Conservation (phyloP, 2,797 vertebrate genomes). For the Pseudomugil tenellus region DNA sequence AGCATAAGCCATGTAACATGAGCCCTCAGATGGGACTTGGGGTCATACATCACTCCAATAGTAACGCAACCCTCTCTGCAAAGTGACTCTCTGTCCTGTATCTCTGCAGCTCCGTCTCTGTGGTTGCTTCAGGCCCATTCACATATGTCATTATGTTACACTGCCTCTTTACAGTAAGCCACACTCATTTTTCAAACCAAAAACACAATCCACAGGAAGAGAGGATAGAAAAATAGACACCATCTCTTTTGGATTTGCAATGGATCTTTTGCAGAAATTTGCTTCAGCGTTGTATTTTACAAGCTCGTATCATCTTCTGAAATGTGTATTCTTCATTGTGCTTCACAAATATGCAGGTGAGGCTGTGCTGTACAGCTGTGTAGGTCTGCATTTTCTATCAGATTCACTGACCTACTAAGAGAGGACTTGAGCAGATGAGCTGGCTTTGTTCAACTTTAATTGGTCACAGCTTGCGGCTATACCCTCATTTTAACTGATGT, state of each 20-base stretch:
- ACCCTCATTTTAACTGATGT: slow-evolving; percentile 76
- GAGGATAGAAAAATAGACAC: slow-evolving; percentile 10
- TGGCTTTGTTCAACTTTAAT: slow-evolving; percentile 84
- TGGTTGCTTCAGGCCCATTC: slow-evolving; percentile 59
- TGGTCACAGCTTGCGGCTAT: slow-evolving; percentile 80
- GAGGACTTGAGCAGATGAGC: slow-evolving; percentile 82
- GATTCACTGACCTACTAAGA: slow-evolving; percentile 82
- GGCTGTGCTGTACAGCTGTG: slow-evolving; percentile 51
- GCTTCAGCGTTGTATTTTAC: slow-evolving; percentile 21
- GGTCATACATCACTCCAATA: slow-evolving; percentile 78
- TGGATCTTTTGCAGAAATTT: slow-evolving; percentile 33
- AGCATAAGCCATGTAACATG: slow-evolving; percentile 80
- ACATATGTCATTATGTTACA: slow-evolving; percentile 76
- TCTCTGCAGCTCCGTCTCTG: slow-evolving; percentile 69
- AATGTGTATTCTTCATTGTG: slow-evolving; percentile 11
- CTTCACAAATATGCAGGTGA: slow-evolving; percentile 31
- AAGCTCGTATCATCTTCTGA: slow-evolving; percentile 23
- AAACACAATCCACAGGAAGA: slow-evolving; percentile 39
- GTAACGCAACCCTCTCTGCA: slow-evolving; percentile 76
- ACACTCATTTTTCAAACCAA: slow-evolving; percentile 53
- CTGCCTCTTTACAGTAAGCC: slow-evolving; percentile 54
- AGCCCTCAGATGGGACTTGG: slow-evolving; percentile 78
- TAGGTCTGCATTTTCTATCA: slow-evolving; percentile 73
- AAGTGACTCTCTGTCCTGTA: slow-evolving; percentile 76
- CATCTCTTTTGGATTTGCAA: slow-evolving; percentile 29